phyloP scores from a whole-genome alignment of 2,888 invertebrate genomes.

The Mythimna ferrago region DNA sequence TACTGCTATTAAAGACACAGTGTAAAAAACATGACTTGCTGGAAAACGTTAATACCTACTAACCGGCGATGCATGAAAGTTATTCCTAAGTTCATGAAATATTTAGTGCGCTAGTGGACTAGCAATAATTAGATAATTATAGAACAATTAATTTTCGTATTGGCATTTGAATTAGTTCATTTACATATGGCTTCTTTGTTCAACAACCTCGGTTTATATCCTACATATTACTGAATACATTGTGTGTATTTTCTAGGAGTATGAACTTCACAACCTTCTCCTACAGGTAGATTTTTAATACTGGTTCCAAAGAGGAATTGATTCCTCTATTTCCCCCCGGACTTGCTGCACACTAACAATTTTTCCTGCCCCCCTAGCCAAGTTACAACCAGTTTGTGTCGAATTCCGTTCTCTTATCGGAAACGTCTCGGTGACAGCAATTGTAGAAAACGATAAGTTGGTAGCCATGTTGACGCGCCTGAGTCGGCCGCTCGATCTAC shows the following conservation, averaged over 20 bases:
- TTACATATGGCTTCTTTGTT: slow-evolving; percentile 56
- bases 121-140: slow-evolving; percentile 58
- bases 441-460: too few species aligned
- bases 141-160: slow-evolving; percentile 53
- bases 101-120: slow-evolving; percentile 50
- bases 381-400: too few species aligned
- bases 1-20: slow-evolving; percentile 13
- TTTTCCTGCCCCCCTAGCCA: too few species aligned
- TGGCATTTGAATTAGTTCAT: slow-evolving; percentile 40
- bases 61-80: slow-evolving; percentile 54
- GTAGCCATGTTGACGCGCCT: too few species aligned
- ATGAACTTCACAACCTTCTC: not conserved
- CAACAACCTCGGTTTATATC: slow-evolving; percentile 33
- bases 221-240: slow-evolving; percentile 12
- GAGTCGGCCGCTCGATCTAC: too few species aligned
- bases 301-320: not conserved
- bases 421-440: too few species aligned
- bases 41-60: slow-evolving; percentile 41
- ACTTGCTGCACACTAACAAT: too few species aligned
- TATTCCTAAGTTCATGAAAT: slow-evolving; percentile 59
- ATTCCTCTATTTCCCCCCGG: too few species aligned
- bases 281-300: not conserved
- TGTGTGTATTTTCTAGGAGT: not conserved
- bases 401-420: too few species aligned
- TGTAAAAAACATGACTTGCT: slow-evolving; percentile 19